Evolutionary conservation across 2,888 invertebrate genomes (phyloP), one percentile per base, ranked within the genome.

Genomic region (Nematopogon swammerdamellus): DNA sequence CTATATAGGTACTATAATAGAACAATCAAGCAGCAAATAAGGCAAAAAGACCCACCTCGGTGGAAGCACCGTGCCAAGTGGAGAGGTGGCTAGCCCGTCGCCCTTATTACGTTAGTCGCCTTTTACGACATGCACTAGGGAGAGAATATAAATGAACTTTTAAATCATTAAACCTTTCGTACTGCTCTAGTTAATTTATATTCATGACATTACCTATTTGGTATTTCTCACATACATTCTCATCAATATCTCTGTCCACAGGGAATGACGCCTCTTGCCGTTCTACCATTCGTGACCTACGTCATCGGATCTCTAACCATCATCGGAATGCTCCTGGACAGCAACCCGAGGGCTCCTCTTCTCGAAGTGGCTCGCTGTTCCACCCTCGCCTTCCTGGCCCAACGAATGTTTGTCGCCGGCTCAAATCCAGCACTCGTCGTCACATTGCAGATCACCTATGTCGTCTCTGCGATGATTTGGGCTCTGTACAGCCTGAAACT

Each of bases 321-420:
- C 19, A 87, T 90, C 47, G 89, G 90, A 1, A 81, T 89, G 79
- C 63, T 90, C 8, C 85, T 90, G 58, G 90, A 90, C 58, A 83
- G 85, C 57, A 82, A 82, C 44, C 77, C 81, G 6, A 74, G 82
- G 57, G 86, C 86, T 1, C 79, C 83, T 6, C 60, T 82, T 1
- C 69, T 86, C 30, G 91, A 91, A 66, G 76, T 88, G 1, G 53
- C 82, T 1, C 81, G 90, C 10, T 90, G 89, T 60, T 74, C 83
- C n/a, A 64, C 84, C 0, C 71, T 87, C 18, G 82, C 87, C 1
- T 76, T 72, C 63, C 57, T 75, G 1, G 67, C 70, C 19, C 54
- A 46, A 44, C 42, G 42, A 30, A 67, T 72, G 49, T 62, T 79
- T 1, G 60, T 66, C 45, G 61, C 72, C 0, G 61, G 65, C 16